These are phyloP conservation scores for Siniperca obscura DNA, from an alignment of 2,797 vertebrate genomes.

Conservation along the genomic window DNA sequence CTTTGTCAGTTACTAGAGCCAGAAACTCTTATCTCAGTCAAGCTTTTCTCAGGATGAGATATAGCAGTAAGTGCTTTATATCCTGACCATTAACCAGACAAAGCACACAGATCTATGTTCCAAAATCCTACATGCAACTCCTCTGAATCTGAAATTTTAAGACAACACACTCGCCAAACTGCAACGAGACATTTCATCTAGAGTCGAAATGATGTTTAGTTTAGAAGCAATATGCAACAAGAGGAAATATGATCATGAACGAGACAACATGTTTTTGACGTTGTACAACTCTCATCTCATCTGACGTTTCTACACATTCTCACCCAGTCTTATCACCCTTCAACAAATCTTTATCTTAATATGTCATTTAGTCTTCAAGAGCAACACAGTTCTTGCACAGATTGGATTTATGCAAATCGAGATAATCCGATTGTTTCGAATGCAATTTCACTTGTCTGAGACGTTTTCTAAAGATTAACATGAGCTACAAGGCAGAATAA, in stretches of 20 bases:
- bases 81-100: background rate
- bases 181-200: background rate
- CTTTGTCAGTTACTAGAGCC: background rate
- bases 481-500: background rate
- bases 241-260: background rate
- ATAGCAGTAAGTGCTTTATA: too few species aligned
- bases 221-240: background rate
- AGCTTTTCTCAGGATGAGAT: background rate
- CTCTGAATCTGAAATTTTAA: background rate
- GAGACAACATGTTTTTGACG: background rate
- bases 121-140: background rate
- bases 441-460: background rate
- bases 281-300: background rate
- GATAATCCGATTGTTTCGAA: slow-evolving; percentile 29
- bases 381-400: background rate
- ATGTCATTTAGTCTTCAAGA: background rate
- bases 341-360: background rate
- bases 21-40: background rate
- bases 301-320: background rate
- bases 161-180: background rate
- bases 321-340: too few species aligned
- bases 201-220: background rate
- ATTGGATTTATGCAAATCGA: slow-evolving; percentile 16
- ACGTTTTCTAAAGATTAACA: background rate
- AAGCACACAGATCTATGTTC: background rate